phyloP scores from a whole-genome alignment of 2,797 vertebrate genomes.

The Enteromius afrohamiltoni region DNA sequence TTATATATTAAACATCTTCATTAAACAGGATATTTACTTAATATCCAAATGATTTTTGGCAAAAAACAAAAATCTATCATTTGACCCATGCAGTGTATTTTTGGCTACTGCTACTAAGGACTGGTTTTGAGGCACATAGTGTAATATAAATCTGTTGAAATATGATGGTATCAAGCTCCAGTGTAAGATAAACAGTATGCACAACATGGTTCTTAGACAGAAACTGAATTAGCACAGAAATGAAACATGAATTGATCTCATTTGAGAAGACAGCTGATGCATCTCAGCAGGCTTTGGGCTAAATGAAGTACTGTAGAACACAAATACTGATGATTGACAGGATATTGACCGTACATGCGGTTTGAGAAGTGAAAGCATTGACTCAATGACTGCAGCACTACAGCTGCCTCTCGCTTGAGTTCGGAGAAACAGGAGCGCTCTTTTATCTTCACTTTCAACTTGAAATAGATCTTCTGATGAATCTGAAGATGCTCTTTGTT shows the following conservation, averaged over 20 bases:
- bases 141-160: background rate
- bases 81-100: too few relatives aligned
- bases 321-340: background rate
- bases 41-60: too few relatives aligned
- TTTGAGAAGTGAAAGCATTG: background rate
- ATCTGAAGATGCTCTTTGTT: constrained; percentile 14
- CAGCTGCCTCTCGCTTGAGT: background rate
- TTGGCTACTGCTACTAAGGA: too few relatives aligned
- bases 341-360: too few relatives aligned
- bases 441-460: background rate
- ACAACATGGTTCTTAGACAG: background rate
- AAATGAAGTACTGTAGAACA: background rate
- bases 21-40: too few relatives aligned
- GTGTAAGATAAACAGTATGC: background rate
- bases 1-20: too few relatives aligned
- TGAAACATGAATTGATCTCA: background rate
- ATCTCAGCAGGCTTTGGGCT: background rate
- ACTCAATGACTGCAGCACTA: background rate
- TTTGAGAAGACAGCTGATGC: background rate
- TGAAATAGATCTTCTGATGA: background rate
- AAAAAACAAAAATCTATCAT: too few relatives aligned
- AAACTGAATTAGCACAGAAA: background rate
- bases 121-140: background rate
- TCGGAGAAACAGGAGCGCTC: background rate
- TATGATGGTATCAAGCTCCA: too few relatives aligned